Base-by-base conservation (phyloP, 1,140 invertebrate genomes). In the Eriosoma lanigerum region DNA sequence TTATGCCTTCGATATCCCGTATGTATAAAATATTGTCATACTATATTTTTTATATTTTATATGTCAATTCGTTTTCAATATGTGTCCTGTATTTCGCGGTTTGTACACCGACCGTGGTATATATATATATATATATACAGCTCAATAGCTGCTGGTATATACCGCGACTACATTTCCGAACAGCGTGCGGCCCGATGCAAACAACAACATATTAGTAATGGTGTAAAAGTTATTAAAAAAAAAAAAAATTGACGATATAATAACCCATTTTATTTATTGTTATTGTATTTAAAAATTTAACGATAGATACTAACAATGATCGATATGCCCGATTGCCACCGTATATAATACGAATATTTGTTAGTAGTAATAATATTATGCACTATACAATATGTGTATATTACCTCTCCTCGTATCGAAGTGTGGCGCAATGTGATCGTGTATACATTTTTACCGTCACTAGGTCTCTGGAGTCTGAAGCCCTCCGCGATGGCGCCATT, bases 121-220 rank as follows among this genome's bases (percentile, higher is more conserved):
- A 38, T 38, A 38, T 38, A 38, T 38, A 38, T 38, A 4, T 38
- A 38, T n/a, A n/a, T n/a, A n/a, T n/a, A n/a, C n/a, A n/a, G n/a
- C n/a, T n/a, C n/a, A n/a, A n/a, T n/a, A n/a, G n/a, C n/a, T n/a
- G n/a, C n/a, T n/a, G 32, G 32, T 38, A 38, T 38, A 38, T 4
- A 4, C 3, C 3, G 8, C 32, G 32, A n/a, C n/a, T n/a, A 38
- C 17, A 64, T 60, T 38, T 19, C 60, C 60, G 64, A 68, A 68
- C 64, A 68, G 64, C 64, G 64, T 68, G 64, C 64, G 64, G 44
- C 62, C 64, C n/a, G 64, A 38, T 38, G 3, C 32, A 38, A 38
- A 38, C 44, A 26, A 46, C 2, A 24, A 19, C n/a, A 21, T n/a
- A 68, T 46, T 48, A 68, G 64, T 68, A n/a, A 68, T 24, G n/a